Evolutionary conservation across 2,888 invertebrate species (phyloP).

Genomic region (Muscina levida): DNA sequence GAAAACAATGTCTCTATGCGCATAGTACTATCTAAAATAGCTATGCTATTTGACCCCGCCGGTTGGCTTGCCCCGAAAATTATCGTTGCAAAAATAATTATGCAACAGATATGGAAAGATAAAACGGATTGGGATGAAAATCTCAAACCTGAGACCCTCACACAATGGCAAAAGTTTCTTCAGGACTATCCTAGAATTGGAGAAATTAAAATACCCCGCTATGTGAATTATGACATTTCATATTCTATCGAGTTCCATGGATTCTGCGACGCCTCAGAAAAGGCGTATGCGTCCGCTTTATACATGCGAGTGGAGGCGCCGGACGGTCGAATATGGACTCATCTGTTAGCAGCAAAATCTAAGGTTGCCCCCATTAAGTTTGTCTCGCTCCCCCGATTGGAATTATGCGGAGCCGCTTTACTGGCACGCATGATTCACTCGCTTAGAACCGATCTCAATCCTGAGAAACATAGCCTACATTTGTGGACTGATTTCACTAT

Average conservation of each 20-base stretch:
- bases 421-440: neutral
- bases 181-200: neutral
- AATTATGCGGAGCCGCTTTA: neutral
- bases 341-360: neutral
- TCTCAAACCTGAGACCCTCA: neutral
- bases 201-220: neutral
- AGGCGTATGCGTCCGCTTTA: neutral
- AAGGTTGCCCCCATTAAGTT: neutral
- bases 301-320: neutral
- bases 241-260: conserved; percentile 38
- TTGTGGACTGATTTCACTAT: neutral
- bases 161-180: conserved; percentile 3
- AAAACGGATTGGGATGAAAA: neutral
- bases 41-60: neutral
- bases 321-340: neutral
- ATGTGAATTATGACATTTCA: neutral
- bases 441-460: neutral
- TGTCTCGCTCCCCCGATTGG: neutral
- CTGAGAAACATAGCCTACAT: neutral
- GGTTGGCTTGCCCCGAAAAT: neutral
- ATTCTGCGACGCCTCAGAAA: conserved; percentile 44
- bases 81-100: neutral
- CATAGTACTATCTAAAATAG: neutral
- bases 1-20: neutral
- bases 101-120: conserved; percentile 23